A percentile compares a stretch with the other conserved stretches of the same genome.
These are phyloP conservation scores for Emydura subglobosa DNA, from an alignment of 2,113 vertebrate genomes.

Conservation along the genomic window DNA sequence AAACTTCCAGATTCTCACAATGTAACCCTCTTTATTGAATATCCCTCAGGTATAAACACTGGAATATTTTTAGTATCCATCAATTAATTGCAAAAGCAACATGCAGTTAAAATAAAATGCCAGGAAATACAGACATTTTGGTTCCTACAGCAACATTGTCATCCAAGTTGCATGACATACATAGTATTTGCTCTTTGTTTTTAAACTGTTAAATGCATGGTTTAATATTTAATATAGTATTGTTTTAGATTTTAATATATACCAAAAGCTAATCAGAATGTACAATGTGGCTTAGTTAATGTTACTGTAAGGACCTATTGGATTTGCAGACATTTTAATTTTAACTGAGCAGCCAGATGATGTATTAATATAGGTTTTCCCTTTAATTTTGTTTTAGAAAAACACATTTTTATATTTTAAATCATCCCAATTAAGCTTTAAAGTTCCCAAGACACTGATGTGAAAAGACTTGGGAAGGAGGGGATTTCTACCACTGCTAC, in stretches of 20 bases:
- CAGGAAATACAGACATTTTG: not conserved
- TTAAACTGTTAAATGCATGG: not conserved
- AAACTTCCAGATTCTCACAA: not conserved
- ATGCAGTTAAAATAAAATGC: not conserved
- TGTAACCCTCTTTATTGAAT: not conserved
- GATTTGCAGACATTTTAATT: not conserved
- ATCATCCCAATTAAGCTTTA: not conserved
- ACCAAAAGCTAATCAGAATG: not conserved
- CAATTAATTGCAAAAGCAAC: not conserved
- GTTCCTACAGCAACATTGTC: not conserved
- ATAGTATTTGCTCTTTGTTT: not conserved
- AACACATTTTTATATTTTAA: not conserved
- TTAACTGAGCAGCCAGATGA: not conserved
- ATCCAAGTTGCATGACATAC: not conserved
- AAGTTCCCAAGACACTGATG: not conserved
- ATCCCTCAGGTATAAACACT: not conserved
- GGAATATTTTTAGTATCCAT: not conserved
- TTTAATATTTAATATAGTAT: not conserved
- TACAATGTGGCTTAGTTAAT: not conserved
- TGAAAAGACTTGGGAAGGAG: not conserved
- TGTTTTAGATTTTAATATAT: not conserved
- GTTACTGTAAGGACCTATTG: not conserved
- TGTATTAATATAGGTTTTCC: not conserved
- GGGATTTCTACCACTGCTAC: not conserved
- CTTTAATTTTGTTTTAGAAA: not conserved